Evolutionary conservation across 2,888 invertebrate species (phyloP).

Genomic region (Ennomos erosarius): DNA sequence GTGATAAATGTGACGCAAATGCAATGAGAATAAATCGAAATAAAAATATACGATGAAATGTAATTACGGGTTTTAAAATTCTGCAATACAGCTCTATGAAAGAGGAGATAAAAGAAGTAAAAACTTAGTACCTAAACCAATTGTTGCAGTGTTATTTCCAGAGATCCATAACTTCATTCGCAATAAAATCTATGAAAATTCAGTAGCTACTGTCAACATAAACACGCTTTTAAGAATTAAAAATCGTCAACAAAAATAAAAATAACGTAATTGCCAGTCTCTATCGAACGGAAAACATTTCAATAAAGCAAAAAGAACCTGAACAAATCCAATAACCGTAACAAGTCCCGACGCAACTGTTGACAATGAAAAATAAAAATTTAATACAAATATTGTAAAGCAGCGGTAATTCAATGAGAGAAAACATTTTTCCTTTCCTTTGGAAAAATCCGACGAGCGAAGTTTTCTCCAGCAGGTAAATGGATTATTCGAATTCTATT

Average conservation of each 20-base stretch:
- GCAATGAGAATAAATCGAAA: not conserved
- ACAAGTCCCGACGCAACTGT: conserved; percentile 39
- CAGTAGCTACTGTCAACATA: too few species aligned
- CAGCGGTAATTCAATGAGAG: conserved; percentile 72
- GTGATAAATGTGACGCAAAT: too few species aligned
- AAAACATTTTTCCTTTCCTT: conserved; percentile 56
- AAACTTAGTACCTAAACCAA: too few species aligned
- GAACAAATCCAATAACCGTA: conserved; percentile 66
- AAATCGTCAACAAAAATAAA: not conserved
- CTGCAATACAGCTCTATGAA: too few species aligned
- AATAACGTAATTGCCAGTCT: conserved; percentile 28
- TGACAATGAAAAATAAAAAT: conserved; percentile 79
- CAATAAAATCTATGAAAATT: too few species aligned
- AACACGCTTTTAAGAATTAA: too few species aligned
- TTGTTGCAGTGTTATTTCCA: too few species aligned
- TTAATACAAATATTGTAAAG: conserved; percentile 79
- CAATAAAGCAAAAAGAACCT: conserved; percentile 40
- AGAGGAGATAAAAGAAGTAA: too few species aligned
- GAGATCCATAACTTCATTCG: too few species aligned
- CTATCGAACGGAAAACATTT: conserved; percentile 24
- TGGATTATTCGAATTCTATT: conserved; percentile 79
- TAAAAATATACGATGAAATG: not conserved
- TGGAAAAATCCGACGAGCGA: conserved; percentile 51
- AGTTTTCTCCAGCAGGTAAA: conserved; percentile 63
- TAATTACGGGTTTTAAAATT: too few species aligned